Base-by-base conservation (phyloP, 2,888 invertebrate species). In the Shargacucullia verbasci region DNA sequence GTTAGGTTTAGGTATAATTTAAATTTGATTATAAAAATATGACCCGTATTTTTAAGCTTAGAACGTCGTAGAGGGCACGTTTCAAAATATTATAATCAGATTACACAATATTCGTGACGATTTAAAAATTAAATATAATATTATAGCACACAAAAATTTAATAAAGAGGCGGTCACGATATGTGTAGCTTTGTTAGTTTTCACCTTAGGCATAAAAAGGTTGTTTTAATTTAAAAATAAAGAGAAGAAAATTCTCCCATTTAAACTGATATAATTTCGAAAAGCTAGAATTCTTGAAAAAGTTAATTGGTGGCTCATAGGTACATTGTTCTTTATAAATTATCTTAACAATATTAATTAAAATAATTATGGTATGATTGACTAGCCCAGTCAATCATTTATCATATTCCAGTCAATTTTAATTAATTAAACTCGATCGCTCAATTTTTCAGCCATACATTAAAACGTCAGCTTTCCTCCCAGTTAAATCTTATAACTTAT, bases 91-190 rank as follows among this genome's bases (percentile, higher is more conserved):
- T 59, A 37, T 33, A 53, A 68, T 59, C 70, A 40, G 61, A 70
- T 65, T 44, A 70, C 25, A 27, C 20, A 55, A 59, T 54, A 54
- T 60, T 59, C 68, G 76, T 75, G 63, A 47, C 59, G 49, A 48
- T 56, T 59, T 33, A 40, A 31, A 46, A 58, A 34, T 58, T 50
- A 46, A 45, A 34, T 40, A 33, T 13, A 60, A 10, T 20, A 20
- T 20, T 47, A 52, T 53, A 25, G 11, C 40, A 46, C 45, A 43
- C 31, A 15, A 52, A 54, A 25, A 37, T 52, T 11, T 25, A 33
- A 47, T 41, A 40, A 57, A 41, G 39, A 47, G 29, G 27, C 27
- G n/a, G 69, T 60, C 72, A 69, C 67, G 68, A 47, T 50, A 43
- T 59, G 15, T 59, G 27, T 25, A 13, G 14, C 14, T 48, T 45